These are phyloP conservation scores for Cyanoderma ruficeps DNA, from an alignment of 2,113 vertebrate species.

Conservation along the genomic window DNA sequence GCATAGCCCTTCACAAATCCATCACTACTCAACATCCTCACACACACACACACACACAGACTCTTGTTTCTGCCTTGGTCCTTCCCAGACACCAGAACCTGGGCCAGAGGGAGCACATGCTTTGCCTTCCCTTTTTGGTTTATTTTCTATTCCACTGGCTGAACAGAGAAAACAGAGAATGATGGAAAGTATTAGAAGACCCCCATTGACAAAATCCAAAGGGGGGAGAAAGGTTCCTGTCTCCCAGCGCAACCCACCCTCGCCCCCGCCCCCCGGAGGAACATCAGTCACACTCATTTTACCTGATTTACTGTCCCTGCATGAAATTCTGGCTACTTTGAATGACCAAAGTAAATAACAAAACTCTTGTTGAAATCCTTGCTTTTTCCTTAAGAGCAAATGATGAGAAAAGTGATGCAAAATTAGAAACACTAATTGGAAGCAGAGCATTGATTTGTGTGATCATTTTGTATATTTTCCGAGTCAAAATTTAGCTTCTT, in stretches of 20 bases:
- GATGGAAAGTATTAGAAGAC: neutral
- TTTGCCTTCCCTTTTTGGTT: neutral
- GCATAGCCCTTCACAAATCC: neutral
- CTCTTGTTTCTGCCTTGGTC: neutral
- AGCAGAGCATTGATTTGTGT: neutral
- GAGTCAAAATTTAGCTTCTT: neutral
- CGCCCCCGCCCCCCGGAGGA: rapidly evolving
- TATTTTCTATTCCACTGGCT: neutral
- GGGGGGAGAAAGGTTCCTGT: neutral
- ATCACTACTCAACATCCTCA: neutral
- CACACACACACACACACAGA: neutral
- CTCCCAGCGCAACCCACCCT: neutral
- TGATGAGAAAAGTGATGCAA: neutral
- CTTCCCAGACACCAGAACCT: rapidly evolving
- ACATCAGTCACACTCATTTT: neutral
- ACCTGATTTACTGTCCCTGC: neutral
- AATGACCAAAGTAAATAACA: neutral
- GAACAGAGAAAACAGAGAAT: neutral
- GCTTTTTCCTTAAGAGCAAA: neutral
- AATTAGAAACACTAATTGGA: neutral
- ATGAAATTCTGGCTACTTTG: neutral
- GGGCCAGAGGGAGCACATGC: rapidly evolving
- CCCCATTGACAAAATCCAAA: neutral
- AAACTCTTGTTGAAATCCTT: neutral
- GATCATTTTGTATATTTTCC: neutral